Evolutionary conservation across 2,888 invertebrate genomes (phyloP).

Genomic region (Siphonodentalium dalli): DNA sequence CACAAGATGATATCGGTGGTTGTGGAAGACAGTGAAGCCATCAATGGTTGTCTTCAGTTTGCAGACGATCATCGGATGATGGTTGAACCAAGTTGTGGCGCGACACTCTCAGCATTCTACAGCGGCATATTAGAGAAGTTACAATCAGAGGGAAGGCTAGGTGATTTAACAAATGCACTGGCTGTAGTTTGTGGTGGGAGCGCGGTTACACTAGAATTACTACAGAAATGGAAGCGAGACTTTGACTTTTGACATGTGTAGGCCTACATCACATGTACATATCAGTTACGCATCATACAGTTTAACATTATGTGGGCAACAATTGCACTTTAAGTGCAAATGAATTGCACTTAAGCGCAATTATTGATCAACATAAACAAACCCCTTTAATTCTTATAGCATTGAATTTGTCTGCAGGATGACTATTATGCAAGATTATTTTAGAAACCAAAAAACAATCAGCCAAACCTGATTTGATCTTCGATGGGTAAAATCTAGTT

Average conservation of each 20-base stretch:
- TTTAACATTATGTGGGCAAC: too few relatives aligned
- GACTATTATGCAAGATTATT: too few relatives aligned
- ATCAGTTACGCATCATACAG: too few relatives aligned
- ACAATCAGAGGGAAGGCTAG: constrained; percentile 48
- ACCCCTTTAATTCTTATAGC: too few relatives aligned
- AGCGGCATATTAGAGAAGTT: constrained; percentile 56
- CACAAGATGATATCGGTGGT: constrained; percentile 61
- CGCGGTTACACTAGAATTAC: constrained; percentile 70
- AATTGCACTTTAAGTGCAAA: too few relatives aligned
- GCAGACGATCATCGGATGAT: constrained; percentile 67
- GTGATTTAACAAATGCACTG: constrained; percentile 55
- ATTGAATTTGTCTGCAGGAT: too few relatives aligned
- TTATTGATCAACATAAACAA: too few relatives aligned
- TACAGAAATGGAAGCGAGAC: constrained; percentile 68
- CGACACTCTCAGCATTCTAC: constrained; percentile 66
- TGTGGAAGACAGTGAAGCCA: constrained; percentile 64
- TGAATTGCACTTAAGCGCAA: too few relatives aligned
- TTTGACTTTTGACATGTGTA: constrained; percentile 43
- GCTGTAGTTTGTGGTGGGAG: constrained; percentile 70
- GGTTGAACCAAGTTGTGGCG: constrained; percentile 69
- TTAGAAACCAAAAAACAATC: too few relatives aligned
- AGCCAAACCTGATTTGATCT: too few relatives aligned
- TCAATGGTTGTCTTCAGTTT: constrained; percentile 63
- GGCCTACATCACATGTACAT: too few relatives aligned
- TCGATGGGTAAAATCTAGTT: too few relatives aligned